Conservation (phyloP, 1,140 invertebrate genomes). For the Pogonus chalceus region DNA sequence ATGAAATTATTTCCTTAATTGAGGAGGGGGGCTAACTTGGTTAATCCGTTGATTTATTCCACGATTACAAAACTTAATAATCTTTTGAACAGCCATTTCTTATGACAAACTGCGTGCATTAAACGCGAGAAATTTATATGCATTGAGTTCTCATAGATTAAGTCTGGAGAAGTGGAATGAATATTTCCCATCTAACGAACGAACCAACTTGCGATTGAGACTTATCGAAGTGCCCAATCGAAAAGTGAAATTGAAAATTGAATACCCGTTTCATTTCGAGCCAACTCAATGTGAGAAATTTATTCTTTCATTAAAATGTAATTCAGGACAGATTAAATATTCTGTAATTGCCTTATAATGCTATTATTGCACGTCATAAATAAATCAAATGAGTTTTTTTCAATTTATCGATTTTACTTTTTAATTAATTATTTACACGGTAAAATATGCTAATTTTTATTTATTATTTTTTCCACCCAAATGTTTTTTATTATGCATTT, state of each 20-base stretch:
- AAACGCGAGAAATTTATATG: not conserved
- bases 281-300: not conserved
- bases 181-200: not conserved
- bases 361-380: too few relatives aligned
- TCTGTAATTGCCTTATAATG: not conserved
- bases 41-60: conserved; percentile 6
- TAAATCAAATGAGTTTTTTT: not conserved
- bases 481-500: too few relatives aligned
- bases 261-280: not conserved
- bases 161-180: not conserved
- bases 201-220: not conserved
- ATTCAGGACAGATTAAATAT: not conserved
- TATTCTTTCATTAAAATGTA: not conserved
- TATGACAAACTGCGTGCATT: conserved; percentile 1
- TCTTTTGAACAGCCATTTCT: conserved; percentile 4
- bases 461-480: too few relatives aligned
- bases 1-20: conserved; percentile 2
- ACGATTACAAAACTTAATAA: conserved; percentile 5
- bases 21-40: not conserved
- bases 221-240: not conserved
- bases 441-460: too few relatives aligned
- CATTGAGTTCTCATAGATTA: conserved; percentile 1
- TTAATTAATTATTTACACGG: not conserved
- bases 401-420: not conserved
- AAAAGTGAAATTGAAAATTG: not conserved